Percentiles rank a stretch among this genome's conserved stretches.
These are phyloP conservation scores for Limnephilus lunatus DNA, from an alignment of 2,888 invertebrate species.

Conservation along the genomic window DNA sequence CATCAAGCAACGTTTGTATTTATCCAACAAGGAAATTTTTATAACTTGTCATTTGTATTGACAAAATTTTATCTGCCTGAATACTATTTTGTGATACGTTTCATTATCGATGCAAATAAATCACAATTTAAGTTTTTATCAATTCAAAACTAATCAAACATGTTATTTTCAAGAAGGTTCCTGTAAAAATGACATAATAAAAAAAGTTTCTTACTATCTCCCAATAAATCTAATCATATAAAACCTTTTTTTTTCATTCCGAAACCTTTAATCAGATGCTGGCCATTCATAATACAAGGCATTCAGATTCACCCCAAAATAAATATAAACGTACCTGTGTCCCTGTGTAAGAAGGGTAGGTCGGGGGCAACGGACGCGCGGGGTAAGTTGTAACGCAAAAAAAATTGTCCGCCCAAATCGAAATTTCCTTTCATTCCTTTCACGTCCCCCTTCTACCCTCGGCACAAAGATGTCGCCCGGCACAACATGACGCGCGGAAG, in stretches of 20 bases:
- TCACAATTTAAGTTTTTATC: background rate
- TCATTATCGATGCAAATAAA: no score
- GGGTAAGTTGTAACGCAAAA: constrained; percentile 12
- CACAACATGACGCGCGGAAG: constrained; percentile 62
- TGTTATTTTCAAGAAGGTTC: background rate
- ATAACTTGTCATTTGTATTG: no score
- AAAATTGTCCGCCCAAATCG: constrained; percentile 46
- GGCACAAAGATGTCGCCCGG: constrained; percentile 17
- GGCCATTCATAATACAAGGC: background rate
- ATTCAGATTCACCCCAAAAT: background rate
- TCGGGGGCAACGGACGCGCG: background rate
- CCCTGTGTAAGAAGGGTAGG: background rate
- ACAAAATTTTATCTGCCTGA: no score
- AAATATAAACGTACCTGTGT: background rate
- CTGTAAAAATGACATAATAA: background rate
- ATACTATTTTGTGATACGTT: no score
- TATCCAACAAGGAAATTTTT: no score
- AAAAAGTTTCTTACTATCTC: background rate
- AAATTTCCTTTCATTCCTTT: constrained; percentile 46
- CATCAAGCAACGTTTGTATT: no score
- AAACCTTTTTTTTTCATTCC: background rate
- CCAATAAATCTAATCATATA: background rate
- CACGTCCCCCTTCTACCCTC: constrained; percentile 26
- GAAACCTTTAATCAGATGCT: background rate
- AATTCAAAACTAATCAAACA: background rate